Percentiles rank a stretch among this genome's conserved stretches.
phyloP scores from a whole-genome alignment of 2,113 vertebrate genomes.

The Chiloscyllium plagiosum region DNA sequence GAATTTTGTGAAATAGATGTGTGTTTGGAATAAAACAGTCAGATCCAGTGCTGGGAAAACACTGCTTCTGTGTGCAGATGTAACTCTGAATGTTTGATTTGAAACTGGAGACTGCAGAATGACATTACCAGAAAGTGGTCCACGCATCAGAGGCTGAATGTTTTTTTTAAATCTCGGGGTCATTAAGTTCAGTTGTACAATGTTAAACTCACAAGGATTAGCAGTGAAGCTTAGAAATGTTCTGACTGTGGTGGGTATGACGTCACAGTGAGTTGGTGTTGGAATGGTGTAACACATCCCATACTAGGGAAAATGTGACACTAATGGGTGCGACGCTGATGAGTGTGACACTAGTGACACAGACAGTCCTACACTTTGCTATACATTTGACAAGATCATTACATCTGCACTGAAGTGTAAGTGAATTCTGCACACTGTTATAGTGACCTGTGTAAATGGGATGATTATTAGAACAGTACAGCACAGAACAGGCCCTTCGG shows the following conservation, averaged over 20 bases:
- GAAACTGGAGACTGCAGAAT: not conserved
- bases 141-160: too few species aligned
- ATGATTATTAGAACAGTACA: too few species aligned
- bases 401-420: not conserved
- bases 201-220: not conserved
- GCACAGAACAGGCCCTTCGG: too few species aligned
- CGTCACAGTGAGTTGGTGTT: too few species aligned
- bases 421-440: too few species aligned
- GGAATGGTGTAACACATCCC: not conserved
- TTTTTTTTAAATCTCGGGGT: too few species aligned
- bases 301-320: not conserved
- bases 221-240: not conserved
- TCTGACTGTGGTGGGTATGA: not conserved
- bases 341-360: not conserved
- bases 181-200: too few species aligned
- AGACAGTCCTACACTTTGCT: not conserved
- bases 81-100: not conserved
- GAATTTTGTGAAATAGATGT: not conserved
- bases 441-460: not conserved
- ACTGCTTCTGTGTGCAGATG: not conserved
- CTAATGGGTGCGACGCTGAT: not conserved
- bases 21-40: too few species aligned
- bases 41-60: not conserved
- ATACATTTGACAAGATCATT: not conserved
- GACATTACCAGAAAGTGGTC: too few species aligned